Base-by-base conservation (phyloP, 2,113 vertebrate genomes). In the Telmatochromis brachygnathus region DNA sequence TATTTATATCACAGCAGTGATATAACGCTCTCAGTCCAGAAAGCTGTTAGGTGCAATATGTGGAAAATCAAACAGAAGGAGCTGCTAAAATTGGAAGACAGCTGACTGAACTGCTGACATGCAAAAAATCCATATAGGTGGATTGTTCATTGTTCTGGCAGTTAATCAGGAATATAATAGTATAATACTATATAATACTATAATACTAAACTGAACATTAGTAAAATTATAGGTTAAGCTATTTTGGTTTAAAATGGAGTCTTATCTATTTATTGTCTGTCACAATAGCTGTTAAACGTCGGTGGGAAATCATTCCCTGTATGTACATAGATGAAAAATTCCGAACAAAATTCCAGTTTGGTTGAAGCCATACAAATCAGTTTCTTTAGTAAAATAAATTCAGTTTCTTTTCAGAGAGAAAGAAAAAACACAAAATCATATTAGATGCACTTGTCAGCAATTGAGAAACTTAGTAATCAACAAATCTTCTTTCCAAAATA, bases 341-440 rank as follows among this genome's bases (percentile, higher is more conserved):
- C 51, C 2, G 12, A 51, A 65, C n/a, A 83, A 85, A 83, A 58
- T 28, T 14, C 12, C 4, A n/a, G 26, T 81, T 60, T 42, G 33
- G 11, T 37, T 65, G 33, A 65, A 65, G 33, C 19, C 33, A 68
- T 37, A 39, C 33, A 39, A 68, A 68, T 68, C 62, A 37, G 19
- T 37, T 68, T 37, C 17, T 65, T 37, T 65, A n/a, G 17, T 65
- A 37, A 65, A n/a, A 37, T 65, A 4, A 65, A 21, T 37, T 65
- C 60, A 65, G 19, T 13, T 37, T 65, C 33, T 37, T 65, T 37
- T n/a, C 60, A 37, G 19, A 37, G 60, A 65, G 3, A 37, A 21
- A 62, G 33, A 88, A 9, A 83, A 11, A 26, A 87, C 68, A 84
- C 45, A 58, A 86, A 87, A 88, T 86, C 75, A 85, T 85, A 87